Evolutionary conservation across 2,113 vertebrate species (phyloP).

Genomic region (Numida meleagris): DNA sequence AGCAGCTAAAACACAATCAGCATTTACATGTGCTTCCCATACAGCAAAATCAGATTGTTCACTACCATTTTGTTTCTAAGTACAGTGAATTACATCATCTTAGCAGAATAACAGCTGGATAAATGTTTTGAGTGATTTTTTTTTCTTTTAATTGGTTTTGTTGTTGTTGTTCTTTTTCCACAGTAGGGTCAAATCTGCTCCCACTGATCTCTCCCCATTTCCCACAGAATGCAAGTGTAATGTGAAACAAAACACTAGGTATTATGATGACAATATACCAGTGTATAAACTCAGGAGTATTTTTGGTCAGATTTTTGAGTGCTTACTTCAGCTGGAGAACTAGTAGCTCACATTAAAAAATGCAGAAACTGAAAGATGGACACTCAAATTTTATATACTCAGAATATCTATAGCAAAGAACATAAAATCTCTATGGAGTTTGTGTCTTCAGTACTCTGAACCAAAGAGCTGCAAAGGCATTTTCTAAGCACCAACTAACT

Average conservation of each 20-base stretch:
- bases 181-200: not conserved
- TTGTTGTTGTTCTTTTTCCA: not conserved
- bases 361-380: not conserved
- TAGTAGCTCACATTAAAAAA: not conserved
- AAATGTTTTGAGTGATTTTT: not conserved
- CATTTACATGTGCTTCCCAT: not conserved
- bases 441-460: not conserved
- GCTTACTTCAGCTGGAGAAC: not conserved
- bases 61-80: not conserved
- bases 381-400: not conserved
- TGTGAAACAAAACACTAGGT: not conserved
- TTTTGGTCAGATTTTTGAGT: not conserved
- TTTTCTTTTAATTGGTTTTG: not conserved
- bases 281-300: not conserved
- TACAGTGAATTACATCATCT: not conserved
- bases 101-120: slow-evolving; percentile 9
- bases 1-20: not conserved
- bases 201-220: not conserved
- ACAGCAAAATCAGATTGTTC: not conserved
- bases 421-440: not conserved
- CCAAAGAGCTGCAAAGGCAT: not conserved
- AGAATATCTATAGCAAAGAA: not conserved
- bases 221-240: slow-evolving; percentile 6
- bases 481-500: not conserved
- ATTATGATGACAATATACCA: slow-evolving; percentile 4